Conservation (phyloP, 2,113 vertebrate species). For the Origma solitaria region DNA sequence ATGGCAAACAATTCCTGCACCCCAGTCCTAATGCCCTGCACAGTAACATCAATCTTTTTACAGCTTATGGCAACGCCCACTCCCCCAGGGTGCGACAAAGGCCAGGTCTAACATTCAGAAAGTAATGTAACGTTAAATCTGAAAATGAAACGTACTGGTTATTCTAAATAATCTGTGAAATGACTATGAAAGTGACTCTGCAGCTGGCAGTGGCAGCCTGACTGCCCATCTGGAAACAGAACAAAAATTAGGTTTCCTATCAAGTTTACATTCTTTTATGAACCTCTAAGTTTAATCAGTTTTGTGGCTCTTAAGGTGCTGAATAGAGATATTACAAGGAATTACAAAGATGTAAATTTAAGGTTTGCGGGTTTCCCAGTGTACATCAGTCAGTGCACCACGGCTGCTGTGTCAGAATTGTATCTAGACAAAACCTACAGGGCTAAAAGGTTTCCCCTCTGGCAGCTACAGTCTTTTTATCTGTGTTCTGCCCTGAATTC, state of each 20-base stretch:
- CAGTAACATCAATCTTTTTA: not conserved
- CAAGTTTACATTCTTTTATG: not conserved
- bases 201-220: not conserved
- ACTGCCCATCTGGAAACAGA: not conserved
- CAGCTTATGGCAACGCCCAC: not conserved
- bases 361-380: not conserved
- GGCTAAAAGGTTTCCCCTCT: not conserved
- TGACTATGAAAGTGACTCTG: not conserved
- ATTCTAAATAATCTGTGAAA: not conserved
- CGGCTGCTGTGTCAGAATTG: not conserved
- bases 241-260: not conserved
- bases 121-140: not conserved
- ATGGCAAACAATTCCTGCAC: not conserved
- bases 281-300: not conserved
- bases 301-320: not conserved
- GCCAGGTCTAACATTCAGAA: not conserved
- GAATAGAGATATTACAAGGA: not conserved
- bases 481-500: not conserved
- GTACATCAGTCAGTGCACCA: not conserved
- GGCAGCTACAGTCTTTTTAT: not conserved
- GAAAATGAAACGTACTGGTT: not conserved
- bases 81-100: not conserved
- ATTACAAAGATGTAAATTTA: not conserved
- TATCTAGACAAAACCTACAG: not conserved
- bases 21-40: not conserved